These are phyloP conservation scores for Drosophila limbata DNA, from an alignment of 2,888 invertebrate genomes.

Conservation along the genomic window DNA sequence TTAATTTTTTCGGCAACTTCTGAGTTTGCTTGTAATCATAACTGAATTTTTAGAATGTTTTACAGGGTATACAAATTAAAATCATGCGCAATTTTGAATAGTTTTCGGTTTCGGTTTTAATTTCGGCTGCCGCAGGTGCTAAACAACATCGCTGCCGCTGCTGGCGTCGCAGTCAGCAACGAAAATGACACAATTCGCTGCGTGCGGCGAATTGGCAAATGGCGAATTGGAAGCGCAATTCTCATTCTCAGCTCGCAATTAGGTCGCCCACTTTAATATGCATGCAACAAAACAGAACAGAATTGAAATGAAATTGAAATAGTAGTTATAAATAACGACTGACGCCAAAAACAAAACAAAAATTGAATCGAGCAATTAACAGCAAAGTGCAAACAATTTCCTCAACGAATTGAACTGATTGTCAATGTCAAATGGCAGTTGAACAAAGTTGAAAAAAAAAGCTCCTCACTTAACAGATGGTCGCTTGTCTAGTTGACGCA, in stretches of 20 bases:
- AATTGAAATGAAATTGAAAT: slow-evolving; percentile 56
- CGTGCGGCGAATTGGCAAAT: slow-evolving; percentile 31
- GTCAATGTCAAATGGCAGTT: slow-evolving; percentile 63
- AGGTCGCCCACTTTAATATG: slow-evolving; percentile 74
- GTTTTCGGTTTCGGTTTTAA: slow-evolving; percentile 30
- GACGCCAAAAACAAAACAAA: slow-evolving; percentile 47
- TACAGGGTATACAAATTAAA: slow-evolving; percentile 33
- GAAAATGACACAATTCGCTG: slow-evolving; percentile 63
- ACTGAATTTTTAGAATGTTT: neutral
- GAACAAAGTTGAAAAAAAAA: too few species aligned
- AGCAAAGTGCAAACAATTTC: slow-evolving; percentile 68
- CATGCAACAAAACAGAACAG: slow-evolving; percentile 38
- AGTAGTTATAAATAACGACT: slow-evolving; percentile 63
- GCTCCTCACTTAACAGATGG: slow-evolving; percentile 20
- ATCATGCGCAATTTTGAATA: slow-evolving; percentile 35
- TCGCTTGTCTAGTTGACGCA: slow-evolving; percentile 4
- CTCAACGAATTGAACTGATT: slow-evolving; percentile 66
- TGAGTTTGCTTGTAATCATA: neutral
- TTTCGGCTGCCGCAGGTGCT: slow-evolving; percentile 49
- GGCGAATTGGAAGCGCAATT: slow-evolving; percentile 35
- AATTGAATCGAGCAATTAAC: slow-evolving; percentile 60
- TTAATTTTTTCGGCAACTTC: too few species aligned
- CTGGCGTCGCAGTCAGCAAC: slow-evolving; percentile 31
- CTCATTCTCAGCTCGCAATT: slow-evolving; percentile 71
- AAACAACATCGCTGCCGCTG: slow-evolving; percentile 27